phyloP scores from a whole-genome alignment of 2,113 vertebrate genomes.

The Thunnus maccoyii region DNA sequence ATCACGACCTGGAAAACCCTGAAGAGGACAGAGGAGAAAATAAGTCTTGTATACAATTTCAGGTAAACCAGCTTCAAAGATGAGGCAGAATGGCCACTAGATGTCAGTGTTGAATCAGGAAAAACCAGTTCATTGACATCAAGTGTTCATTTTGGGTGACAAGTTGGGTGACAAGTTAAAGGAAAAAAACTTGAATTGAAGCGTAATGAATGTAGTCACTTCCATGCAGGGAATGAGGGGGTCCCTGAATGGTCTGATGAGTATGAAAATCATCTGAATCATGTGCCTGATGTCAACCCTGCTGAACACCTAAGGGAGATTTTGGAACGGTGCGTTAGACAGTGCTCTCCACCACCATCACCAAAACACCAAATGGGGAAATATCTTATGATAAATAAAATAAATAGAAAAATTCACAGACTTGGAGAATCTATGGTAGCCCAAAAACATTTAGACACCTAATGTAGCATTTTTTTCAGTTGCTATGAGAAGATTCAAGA shows the following conservation, averaged over 20 bases:
- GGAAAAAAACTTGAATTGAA: neutral
- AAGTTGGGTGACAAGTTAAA: neutral
- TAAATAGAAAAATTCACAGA: neutral
- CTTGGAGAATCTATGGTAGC: neutral
- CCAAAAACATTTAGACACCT: neutral
- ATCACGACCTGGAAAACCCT: constrained; percentile 87
- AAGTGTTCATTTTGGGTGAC: neutral
- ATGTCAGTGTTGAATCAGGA: constrained; percentile 64
- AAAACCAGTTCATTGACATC: neutral
- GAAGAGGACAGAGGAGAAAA: constrained; percentile 47
- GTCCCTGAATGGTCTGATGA: neutral
- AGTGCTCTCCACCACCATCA: neutral
- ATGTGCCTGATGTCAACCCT: neutral
- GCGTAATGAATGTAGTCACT: constrained; percentile 15
- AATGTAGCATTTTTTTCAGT: neutral
- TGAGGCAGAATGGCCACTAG: constrained; percentile 63
- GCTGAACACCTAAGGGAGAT: neutral
- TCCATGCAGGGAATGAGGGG: neutral
- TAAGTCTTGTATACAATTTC: neutral
- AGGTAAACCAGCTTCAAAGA: neutral
- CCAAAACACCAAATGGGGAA: neutral
- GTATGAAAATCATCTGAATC: neutral
- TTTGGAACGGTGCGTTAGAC: too few relatives aligned
- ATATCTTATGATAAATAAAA: neutral
- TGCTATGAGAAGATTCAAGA: neutral